Conservation (phyloP, 2,113 vertebrate species). For the Smithornis capensis region DNA sequence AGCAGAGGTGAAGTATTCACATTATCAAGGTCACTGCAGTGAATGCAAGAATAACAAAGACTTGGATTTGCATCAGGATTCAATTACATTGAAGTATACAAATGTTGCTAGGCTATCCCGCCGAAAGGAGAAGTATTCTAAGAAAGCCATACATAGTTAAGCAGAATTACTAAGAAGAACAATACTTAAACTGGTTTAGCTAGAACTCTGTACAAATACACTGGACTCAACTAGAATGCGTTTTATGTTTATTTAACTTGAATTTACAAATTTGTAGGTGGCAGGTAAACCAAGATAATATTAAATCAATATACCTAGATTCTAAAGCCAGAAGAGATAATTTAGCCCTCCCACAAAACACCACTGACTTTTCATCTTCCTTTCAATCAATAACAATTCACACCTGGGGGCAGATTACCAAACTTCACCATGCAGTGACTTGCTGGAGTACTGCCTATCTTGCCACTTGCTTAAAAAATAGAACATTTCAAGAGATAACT, state of each 20-base stretch:
- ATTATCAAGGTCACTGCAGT: neutral
- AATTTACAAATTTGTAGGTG: slow-evolving; percentile 2
- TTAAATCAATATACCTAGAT: neutral
- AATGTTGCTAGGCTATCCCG: neutral
- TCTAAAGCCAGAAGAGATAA: slow-evolving; percentile 2
- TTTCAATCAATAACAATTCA: slow-evolving; percentile 7
- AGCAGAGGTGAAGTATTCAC: neutral
- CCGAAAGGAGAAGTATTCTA: neutral
- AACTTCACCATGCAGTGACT: neutral
- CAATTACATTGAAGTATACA: neutral
- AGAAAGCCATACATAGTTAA: neutral
- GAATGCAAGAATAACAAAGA: neutral
- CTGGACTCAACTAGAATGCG: neutral
- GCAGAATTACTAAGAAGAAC: neutral
- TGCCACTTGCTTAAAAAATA: neutral
- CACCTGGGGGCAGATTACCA: neutral
- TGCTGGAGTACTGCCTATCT: neutral
- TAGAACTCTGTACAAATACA: neutral
- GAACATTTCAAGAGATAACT: neutral
- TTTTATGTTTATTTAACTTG: neutral
- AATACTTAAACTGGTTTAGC: neutral
- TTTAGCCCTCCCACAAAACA: slow-evolving; percentile 6
- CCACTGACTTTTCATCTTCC: slow-evolving; percentile 10
- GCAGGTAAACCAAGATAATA: slow-evolving; percentile 18
- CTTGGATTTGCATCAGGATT: slow-evolving; percentile 4